A percentile compares a stretch with the other conserved stretches of the same genome.
Evolutionary conservation across 1,140 invertebrate genomes (phyloP).

Genomic region (Pseudomyrmex concolor): DNA sequence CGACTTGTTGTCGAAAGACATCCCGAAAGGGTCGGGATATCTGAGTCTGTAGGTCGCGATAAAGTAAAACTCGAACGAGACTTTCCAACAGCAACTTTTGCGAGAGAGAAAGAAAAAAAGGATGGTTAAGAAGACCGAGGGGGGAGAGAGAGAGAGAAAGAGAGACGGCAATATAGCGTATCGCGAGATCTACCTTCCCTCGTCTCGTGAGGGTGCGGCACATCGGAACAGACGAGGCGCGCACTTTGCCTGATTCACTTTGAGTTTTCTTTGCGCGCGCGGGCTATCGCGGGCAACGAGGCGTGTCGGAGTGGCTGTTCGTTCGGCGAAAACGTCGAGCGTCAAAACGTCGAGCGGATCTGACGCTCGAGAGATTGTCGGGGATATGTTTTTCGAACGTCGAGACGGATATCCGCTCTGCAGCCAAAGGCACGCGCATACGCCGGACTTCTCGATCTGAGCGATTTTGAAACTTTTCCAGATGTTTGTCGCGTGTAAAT

Average conservation of each 20-base stretch:
- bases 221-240: conserved; percentile 47
- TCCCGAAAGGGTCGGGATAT: neutral
- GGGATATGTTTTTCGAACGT: conserved; percentile 48
- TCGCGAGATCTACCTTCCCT: conserved; percentile 15
- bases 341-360: conserved; percentile 55
- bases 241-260: conserved; percentile 37
- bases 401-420: conserved; percentile 1
- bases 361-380: conserved; percentile 40
- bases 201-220: neutral
- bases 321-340: too few relatives aligned
- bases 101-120: too few relatives aligned
- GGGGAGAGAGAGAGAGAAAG: neutral
- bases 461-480: neutral
- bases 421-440: neutral
- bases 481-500: neutral
- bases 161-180: conserved; percentile 36
- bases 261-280: conserved; percentile 49
- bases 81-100: neutral
- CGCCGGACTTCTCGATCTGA: neutral
- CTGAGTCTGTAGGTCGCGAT: conserved; percentile 13
- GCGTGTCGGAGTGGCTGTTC: conserved; percentile 59
- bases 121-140: neutral
- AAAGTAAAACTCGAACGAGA: conserved; percentile 36
- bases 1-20: conserved; percentile 20
- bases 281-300: conserved; percentile 46